Percentiles rank a stretch among this genome's conserved stretches.
Conservation (phyloP, 2,888 invertebrate genomes). For the Balanococcus diminutus region DNA sequence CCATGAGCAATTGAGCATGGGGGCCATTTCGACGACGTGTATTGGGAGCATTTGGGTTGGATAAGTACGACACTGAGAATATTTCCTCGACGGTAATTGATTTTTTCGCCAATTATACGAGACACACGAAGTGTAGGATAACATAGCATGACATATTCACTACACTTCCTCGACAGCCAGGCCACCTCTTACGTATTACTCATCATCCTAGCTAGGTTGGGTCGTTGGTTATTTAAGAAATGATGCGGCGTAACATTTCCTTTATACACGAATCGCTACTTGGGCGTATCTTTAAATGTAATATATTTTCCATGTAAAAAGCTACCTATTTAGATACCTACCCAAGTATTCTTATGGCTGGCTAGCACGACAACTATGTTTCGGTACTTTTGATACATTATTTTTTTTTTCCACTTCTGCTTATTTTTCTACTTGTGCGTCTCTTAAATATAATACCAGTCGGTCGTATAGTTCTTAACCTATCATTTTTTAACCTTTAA, state of each 20-base stretch:
- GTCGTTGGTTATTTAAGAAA: background rate
- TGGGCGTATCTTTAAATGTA: conserved; percentile 5
- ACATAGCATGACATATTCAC: background rate
- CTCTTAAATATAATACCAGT: background rate
- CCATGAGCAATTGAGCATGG: too few species aligned
- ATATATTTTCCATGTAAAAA: background rate
- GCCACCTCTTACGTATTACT: conserved; percentile 18
- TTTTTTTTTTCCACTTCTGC: background rate
- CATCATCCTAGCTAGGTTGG: background rate
- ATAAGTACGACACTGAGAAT: background rate
- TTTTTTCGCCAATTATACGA: conserved; percentile 26
- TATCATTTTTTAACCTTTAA: conserved; percentile 18
- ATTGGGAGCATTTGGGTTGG: background rate
- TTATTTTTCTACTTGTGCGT: background rate
- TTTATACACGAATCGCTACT: conserved; percentile 1
- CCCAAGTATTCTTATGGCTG: background rate
- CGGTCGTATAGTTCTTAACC: background rate
- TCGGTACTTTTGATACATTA: background rate
- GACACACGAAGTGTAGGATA: background rate
- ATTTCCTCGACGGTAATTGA: conserved; percentile 13
- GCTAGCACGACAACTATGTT: background rate
- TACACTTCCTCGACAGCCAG: background rate
- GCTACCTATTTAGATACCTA: background rate
- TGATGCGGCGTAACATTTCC: background rate
- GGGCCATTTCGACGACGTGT: background rate